Evolutionary conservation across 2,888 invertebrate species (phyloP), one percentile per base, ranked within the genome.

Genomic region (Brachypalpus laphriformis): DNA sequence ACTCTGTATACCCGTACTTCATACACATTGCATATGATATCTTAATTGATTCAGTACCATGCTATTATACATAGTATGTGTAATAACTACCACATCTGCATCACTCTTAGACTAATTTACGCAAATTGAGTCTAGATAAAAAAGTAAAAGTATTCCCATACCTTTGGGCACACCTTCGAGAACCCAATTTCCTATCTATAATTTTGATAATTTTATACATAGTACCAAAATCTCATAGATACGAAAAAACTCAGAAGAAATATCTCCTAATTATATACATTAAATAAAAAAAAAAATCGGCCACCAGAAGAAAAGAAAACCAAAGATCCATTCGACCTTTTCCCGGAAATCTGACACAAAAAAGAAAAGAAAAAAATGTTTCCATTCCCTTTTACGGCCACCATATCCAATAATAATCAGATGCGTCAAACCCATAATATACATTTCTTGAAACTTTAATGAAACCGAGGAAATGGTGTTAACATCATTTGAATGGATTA

Each of bases 401-500:
- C 25, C 51, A 14, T 20, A n/a, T 20, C 18, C 20, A 37, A 37
- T 56, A 25, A 16, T 70, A 68, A 74, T 74, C 59, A 56, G 56
- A 57, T 65, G 70, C 76, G 45, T 25, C 57, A 59, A 63, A 56
- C 37, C 61, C 40, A 40, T 47, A 22, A 40, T 25, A 68, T 34
- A 20, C 63, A 20, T 45, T 65, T 65, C 25, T 22, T 6, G 14
- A 45, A 65, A 37, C 57, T 56, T 45, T 45, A 82, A 74, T 61
- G 37, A 83, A 56, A 59, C 63, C 63, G 18, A 68, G 66, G 74
- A 61, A 81, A 85, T 85, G 75, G 70, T 75, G 80, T 75, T 85
- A 85, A 76, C 85, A 70, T 66, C 66, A 76, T 81, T 71, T 47
- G 59, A 81, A 85, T 85, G 75, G 85, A 85, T 85, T 81, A 70